Base-by-base conservation (phyloP, 2,888 invertebrate species). In the Euplexia lucipara region DNA sequence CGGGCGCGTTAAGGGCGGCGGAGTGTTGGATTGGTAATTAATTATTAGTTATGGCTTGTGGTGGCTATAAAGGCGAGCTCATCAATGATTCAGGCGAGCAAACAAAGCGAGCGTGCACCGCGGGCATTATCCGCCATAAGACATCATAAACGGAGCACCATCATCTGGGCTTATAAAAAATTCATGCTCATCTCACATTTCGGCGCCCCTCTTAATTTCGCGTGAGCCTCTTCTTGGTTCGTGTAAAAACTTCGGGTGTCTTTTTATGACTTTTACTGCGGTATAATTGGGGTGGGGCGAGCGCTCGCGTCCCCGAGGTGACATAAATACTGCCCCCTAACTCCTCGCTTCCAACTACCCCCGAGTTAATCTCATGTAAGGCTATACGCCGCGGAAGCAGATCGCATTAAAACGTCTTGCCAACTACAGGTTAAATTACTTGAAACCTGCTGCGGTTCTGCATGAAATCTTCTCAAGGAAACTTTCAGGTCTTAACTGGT, bases 201-300 rank as follows among this genome's bases (percentile, higher is more conserved):
- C 95, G 94, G 91, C 93, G 93, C 95, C 95, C 95, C 93, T 95
- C 95, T 95, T 95, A 95, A 95, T 95, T 95, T 95, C 94, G 92
- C 93, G 92, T 92, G 94, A 91, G 94, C 89, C 87, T 93, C 93
- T 93, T 91, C 94, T 94, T 91, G 92, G 91, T 93, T 92, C 94
- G 94, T 94, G 94, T 95, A 95, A 95, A 95, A 95, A 95, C 95
- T 95, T 95, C 93, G 95, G 95, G 94, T 95, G 94, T 93, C 95
- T 95, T 95, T 95, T 95, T 95, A 95, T 95, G 95, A 95, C 95
- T 95, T 95, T 95, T 95, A 95, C 95, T 95, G 95, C 94, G 95
- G 95, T 95, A 95, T 95, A 95, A 95, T 95, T 95, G 95, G 95
- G 95, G 92, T 92, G 95, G 95, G 93, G 94, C 90, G 93, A 92